A percentile compares a stretch with the other conserved stretches of the same genome.
Conservation (phyloP, 2,888 invertebrate species). For the Drosophila paucipuncta region DNA sequence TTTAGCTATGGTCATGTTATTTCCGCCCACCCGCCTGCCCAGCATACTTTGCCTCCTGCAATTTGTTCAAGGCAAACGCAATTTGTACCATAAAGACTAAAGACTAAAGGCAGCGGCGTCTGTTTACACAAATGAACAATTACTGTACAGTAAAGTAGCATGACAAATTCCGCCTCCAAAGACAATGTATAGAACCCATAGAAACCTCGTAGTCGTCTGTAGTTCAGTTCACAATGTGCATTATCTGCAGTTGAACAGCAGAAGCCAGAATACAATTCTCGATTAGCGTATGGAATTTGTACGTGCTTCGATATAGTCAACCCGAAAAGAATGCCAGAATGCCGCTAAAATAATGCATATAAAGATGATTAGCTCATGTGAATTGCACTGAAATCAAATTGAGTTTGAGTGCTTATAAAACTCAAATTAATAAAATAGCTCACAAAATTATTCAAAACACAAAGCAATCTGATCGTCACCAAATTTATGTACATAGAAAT, state of each 20-base stretch:
- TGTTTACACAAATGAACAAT: conserved; percentile 43
- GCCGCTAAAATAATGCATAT: neutral
- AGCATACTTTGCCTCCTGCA: conserved; percentile 33
- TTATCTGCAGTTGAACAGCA: neutral
- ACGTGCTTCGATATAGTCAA: conserved; percentile 28
- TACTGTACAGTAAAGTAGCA: conserved; percentile 39
- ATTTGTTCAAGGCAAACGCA: conserved; percentile 52
- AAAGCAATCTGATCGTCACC: neutral
- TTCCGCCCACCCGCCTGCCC: conserved; percentile 36
- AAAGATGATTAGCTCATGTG: neutral
- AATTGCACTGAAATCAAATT: neutral
- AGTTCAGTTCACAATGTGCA: conserved; percentile 4
- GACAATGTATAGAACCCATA: neutral
- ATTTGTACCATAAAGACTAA: conserved; percentile 27
- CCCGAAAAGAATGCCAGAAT: conserved; percentile 16
- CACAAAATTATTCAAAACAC: neutral
- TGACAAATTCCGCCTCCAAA: conserved; percentile 33
- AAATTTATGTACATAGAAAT: neutral
- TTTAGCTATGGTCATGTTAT: conserved; percentile 55
- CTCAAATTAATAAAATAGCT: neutral
- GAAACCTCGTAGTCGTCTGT: neutral
- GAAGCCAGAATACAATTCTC: conserved; percentile 5
- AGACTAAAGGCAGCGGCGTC: conserved; percentile 46
- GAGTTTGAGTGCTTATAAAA: neutral
- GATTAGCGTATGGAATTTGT: conserved; percentile 27